Percentiles rank a stretch among this genome's conserved stretches.
Evolutionary conservation across 1,140 invertebrate genomes (phyloP).

Genomic region (Pectinophora gossypiella): DNA sequence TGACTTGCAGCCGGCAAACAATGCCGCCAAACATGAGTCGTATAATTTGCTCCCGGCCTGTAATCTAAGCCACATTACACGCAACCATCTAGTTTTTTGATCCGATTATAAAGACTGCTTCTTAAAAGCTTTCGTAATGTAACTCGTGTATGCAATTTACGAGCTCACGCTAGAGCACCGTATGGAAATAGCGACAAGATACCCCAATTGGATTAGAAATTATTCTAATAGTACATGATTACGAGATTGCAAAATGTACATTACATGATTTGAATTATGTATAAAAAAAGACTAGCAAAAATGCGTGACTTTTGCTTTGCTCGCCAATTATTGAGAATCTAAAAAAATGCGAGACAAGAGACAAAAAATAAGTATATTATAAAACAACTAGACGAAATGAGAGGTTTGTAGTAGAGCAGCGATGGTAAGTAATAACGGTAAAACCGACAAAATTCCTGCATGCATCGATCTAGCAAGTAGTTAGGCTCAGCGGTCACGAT

Average conservation of each 20-base stretch:
- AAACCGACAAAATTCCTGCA: slow-evolving; percentile 55
- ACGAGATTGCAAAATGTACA: neutral
- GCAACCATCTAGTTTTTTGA: slow-evolving; percentile 43
- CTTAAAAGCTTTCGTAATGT: neutral
- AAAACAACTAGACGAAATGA: slow-evolving; percentile 36
- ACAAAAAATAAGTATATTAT: slow-evolving; percentile 17
- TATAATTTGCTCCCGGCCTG: slow-evolving; percentile 51
- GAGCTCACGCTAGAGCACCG: neutral
- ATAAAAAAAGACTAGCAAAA: neutral
- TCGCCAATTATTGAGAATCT: neutral
- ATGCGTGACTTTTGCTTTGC: neutral
- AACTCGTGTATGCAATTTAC: neutral
- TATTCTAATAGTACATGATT: neutral
- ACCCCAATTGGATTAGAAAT: neutral
- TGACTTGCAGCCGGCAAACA: slow-evolving; percentile 41
- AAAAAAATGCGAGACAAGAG: neutral
- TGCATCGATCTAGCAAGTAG: slow-evolving; percentile 55
- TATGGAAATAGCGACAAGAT: neutral
- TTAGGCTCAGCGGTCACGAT: slow-evolving; percentile 58
- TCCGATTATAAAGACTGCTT: neutral
- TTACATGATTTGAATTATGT: neutral
- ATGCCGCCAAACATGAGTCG: slow-evolving; percentile 51
- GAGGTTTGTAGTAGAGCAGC: slow-evolving; percentile 23
- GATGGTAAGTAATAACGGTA: slow-evolving; percentile 43
- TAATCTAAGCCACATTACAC: slow-evolving; percentile 58